Evolutionary conservation across 23 tunicate species (phyloP), one percentile per base, ranked within the genome.

Genomic region (Styela clava): DNA sequence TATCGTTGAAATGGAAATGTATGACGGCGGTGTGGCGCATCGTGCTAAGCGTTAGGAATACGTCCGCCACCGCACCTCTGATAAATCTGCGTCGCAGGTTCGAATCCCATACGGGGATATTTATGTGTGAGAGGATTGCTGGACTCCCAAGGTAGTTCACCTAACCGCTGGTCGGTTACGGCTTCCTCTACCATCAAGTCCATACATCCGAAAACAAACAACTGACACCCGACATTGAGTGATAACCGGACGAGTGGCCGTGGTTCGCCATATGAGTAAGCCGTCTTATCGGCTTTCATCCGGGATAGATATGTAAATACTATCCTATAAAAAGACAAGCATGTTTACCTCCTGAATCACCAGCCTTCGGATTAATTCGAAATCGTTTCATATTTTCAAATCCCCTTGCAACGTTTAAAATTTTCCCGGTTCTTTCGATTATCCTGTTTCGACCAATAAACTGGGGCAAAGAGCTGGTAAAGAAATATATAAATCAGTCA

Each of bases 401-500:
- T 25, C 71, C 71, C 24, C 71, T 1, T 67, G 71, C 71, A 67
- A 67, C 30, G 2, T 67, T 67, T 29, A 67, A 29, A 18, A 67
- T 67, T 29, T 67, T 67, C 22, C 71, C 71, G 16, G 71, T 67
- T 67, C 24, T 67, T 25, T 19, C n/a, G 0, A 67, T 67, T 1
- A 67, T 18, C 16, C 16, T 25, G 30, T 27, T 25, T 1, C 71
- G 19, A 16, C 71, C 31, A 27, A 19, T n/a, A 27, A 67, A 67
- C 24, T 0, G 31, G 16, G 71, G 71, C 31, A 67, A 22, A 0
- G 19, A 18, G 2, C 71, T 67, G 71, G 22, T 0, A 67, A 67
- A 61, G n/a, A n/a, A n/a, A n/a, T n/a, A n/a, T n/a, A n/a, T n/a
- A n/a, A n/a, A n/a, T n/a, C n/a, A n/a, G n/a, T n/a, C n/a, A n/a